Base-by-base conservation (phyloP, 2,113 vertebrate species). In the Actinemys pallida region DNA sequence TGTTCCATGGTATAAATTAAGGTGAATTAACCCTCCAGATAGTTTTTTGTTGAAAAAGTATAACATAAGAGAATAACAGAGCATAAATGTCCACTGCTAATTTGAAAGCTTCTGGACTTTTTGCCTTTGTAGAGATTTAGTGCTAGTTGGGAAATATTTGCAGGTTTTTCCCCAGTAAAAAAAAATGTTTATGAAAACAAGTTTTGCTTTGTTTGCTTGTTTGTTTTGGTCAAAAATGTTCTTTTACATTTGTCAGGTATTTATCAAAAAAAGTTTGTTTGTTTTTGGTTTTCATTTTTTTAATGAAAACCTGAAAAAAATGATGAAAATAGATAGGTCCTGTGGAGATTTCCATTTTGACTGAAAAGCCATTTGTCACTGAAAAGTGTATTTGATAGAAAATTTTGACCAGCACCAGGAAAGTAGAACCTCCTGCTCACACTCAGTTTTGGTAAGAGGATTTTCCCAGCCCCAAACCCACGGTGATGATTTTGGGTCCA, bases 21-120 rank as follows among this genome's bases (percentile, higher is more conserved):
- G 42, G 62, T 87, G 84, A 97, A 97, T 96, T 96, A 97, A 91
- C 86, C 65, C 57, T 90, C 86, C 75, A 93, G 92, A 87, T 83
- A 88, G 85, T 47, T 83, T 72, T 85, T 94, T 91, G 84, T 93
- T 93, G 78, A 79, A 95, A 93, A 69, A 90, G 86, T 85, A 83
- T 42, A 90, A 89, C 75, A 52, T 65, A 56, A 79, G 45, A 42
- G 45, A 65, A 81, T 59, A 87, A 22, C 56, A 86, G 50, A n/a
- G 79, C 27, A 62, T 27, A 17, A 81, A 62, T 35, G 27, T 27
- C 42, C 5, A 31, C 39, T 78, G 0, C n/a, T 69, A 69, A 69
- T n/a, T 35, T 69, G 31, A 69, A n/a, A 69, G 35, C 35, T 69
- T 39, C 69, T 24, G 39, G 69, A 75, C 39, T 22, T 24, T 24